Conservation (phyloP, 2,113 vertebrate genomes). For the Neofelis nebulosa region DNA sequence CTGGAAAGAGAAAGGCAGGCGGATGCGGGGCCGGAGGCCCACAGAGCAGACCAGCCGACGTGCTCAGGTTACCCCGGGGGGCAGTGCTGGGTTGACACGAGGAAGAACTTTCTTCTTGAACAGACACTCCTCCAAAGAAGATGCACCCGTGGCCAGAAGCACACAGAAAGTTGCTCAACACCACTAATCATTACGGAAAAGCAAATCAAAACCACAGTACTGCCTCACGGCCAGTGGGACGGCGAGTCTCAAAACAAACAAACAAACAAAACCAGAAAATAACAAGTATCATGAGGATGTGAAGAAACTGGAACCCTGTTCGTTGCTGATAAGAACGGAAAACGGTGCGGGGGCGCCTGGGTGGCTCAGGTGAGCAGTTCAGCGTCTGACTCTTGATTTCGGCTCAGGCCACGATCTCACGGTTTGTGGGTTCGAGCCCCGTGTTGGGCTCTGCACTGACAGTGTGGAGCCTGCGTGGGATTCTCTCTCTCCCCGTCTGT, state of each 20-base stretch:
- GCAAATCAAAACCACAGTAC: neutral
- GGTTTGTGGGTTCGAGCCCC: no score
- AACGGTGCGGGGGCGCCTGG: no score
- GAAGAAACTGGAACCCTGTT: neutral
- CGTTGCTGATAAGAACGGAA: neutral
- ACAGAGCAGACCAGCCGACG: neutral
- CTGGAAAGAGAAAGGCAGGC: neutral
- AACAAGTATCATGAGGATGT: neutral
- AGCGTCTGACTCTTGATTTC: no score
- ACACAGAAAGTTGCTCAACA: neutral
- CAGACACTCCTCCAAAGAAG: neutral
- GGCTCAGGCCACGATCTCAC: no score
- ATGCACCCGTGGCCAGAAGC: neutral
- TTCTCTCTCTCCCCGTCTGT: no score
- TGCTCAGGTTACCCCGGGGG: neutral
- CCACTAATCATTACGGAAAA: neutral
- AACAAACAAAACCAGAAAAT: neutral
- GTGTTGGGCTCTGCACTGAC: no score
- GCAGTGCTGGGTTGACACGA: neutral
- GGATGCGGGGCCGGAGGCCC: neutral
- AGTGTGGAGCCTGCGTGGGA: no score
- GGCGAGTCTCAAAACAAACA: neutral
- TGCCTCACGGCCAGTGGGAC: neutral
- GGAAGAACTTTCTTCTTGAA: neutral
- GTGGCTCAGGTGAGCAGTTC: no score